These are phyloP conservation scores for Zaprionus africanus DNA, from an alignment of 1,140 invertebrate genomes.

Conservation along the genomic window DNA sequence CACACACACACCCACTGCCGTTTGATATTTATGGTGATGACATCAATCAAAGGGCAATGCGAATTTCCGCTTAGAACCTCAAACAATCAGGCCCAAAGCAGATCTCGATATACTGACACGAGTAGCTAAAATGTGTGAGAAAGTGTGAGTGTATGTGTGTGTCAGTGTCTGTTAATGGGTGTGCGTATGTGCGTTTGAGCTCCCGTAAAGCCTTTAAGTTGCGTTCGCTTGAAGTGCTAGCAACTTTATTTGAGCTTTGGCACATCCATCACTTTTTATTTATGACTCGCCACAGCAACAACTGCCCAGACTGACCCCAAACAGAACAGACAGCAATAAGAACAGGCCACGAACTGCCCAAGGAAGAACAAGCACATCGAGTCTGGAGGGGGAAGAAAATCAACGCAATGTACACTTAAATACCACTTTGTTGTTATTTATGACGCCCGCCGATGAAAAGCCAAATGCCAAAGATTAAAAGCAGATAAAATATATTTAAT, in stretches of 20 bases:
- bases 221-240: conserved; percentile 21
- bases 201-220: conserved; percentile 27
- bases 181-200: background rate
- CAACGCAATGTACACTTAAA: conserved; percentile 68
- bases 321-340: conserved; percentile 12
- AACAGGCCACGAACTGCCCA: conserved; percentile 19
- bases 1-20: background rate
- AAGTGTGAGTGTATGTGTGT: conserved; percentile 9
- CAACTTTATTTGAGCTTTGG: conserved; percentile 45
- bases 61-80: conserved; percentile 50
- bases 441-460: conserved; percentile 78
- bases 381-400: conserved; percentile 28
- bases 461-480: conserved; percentile 80
- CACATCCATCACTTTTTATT: conserved; percentile 78
- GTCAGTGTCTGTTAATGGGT: background rate
- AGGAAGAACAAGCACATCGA: background rate
- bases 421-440: conserved; percentile 81
- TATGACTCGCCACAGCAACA: conserved; percentile 59
- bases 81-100: conserved; percentile 50
- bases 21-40: conserved; percentile 46
- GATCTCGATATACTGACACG: conserved; percentile 9
- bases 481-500: conserved; percentile 82
- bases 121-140: background rate
- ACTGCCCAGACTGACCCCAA: conserved; percentile 2
- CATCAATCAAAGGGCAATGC: conserved; percentile 69